These are phyloP conservation scores for Daphoenositta chrysoptera DNA, from an alignment of 2,113 vertebrate species.

Conservation along the genomic window DNA sequence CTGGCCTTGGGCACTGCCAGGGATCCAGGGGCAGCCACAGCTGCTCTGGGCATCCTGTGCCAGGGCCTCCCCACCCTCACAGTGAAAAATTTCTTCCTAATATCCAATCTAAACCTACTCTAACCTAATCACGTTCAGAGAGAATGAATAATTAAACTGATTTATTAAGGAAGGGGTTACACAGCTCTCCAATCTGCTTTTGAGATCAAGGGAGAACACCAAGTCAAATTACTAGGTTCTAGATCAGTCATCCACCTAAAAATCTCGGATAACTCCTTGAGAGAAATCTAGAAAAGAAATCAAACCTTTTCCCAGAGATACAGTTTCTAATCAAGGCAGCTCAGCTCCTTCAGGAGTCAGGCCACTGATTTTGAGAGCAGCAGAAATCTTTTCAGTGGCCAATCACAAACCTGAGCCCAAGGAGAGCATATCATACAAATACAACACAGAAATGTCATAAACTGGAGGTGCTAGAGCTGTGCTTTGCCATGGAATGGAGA, in stretches of 20 bases:
- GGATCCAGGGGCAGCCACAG: not conserved
- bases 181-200: not conserved
- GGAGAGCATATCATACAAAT: accelerated
- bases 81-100: accelerated
- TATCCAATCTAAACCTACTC: not conserved
- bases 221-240: not conserved
- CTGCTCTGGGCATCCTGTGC: not conserved
- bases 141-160: not conserved
- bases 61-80: accelerated
- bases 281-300: not conserved
- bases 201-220: not conserved
- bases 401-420: not conserved
- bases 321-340: not conserved
- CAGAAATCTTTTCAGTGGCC: not conserved
- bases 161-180: not conserved
- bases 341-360: not conserved
- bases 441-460: not conserved
- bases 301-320: not conserved
- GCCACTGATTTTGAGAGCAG: not conserved
- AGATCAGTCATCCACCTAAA: not conserved
- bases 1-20: not conserved
- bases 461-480: not conserved
- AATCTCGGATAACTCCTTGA: not conserved
- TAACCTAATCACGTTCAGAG: not conserved
- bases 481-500: not conserved